Evolutionary conservation across 2,888 invertebrate genomes (phyloP), one percentile per base, ranked within the genome.

Genomic region (Isotomurus palustris): DNA sequence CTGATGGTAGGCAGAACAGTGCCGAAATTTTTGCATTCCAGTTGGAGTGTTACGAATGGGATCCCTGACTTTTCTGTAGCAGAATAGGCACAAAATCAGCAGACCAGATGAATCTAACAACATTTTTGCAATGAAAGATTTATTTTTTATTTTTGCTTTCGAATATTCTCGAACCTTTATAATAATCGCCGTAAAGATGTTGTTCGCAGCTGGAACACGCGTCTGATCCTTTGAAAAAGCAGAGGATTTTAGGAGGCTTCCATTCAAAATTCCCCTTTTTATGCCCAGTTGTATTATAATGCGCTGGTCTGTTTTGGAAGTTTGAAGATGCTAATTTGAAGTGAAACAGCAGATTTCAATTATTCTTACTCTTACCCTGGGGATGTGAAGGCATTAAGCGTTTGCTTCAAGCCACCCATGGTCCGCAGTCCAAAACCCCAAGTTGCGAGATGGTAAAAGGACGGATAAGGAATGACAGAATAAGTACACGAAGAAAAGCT

Each of bases 1-100:
- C 35, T 56, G 52, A 22, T 62, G 62, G 22, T 50, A 44, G 29
- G 53, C 55, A n/a, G n/a, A 27, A 41, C 62, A 62, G 19, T 62
- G 62, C 3, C 62, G 55, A 32, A 53, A 17, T 36, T 62, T 62
- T 21, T 28, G 24, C 1, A 61, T 24, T 0, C 51, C 32, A 6
- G 19, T 3, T 2, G 48, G 48, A 3, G 27, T 21, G 3, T 35
- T 10, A 17, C 48, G 48, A 10, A 49, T 35, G 8, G 48, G 35
- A 28, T 49, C 48, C 12, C 21, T 27, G 4, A 35, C 3, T n/a
- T 32, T 32, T 17, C 40, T 3, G 21, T 25, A 50, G 25, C 50
- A 50, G 5, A 10, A 10, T 8, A 50, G 22, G 19, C 50, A 50
- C 21, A 28, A 25, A 17, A 24, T 22, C 5, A 50, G 10, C 6